Percentiles rank a stretch among this genome's conserved stretches.
phyloP scores from a whole-genome alignment of 2,797 vertebrate species.

The Heteromormyrus szaboi region DNA sequence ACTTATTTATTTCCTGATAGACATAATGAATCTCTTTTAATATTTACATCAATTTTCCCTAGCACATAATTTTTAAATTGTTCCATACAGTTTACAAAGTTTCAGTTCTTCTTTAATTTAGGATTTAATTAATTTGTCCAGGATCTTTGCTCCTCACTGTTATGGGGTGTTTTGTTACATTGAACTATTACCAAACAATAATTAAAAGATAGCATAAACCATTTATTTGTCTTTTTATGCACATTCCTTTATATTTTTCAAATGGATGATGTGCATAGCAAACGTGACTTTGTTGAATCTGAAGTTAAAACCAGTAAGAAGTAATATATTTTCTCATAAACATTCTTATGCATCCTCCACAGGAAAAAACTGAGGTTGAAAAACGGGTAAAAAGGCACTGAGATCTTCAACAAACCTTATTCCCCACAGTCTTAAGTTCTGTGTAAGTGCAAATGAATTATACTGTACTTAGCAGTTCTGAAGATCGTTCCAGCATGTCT shows the following conservation, averaged over 20 bases:
- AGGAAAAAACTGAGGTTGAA: neutral
- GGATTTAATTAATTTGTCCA: slow-evolving; percentile 51
- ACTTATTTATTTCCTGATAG: slow-evolving; percentile 22
- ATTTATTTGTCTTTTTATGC: slow-evolving; percentile 43
- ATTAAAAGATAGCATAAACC: slow-evolving; percentile 56
- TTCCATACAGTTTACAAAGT: slow-evolving; percentile 29
- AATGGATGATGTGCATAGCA: slow-evolving; percentile 26
- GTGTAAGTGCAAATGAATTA: neutral
- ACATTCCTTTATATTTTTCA: slow-evolving; percentile 28
- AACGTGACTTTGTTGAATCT: slow-evolving; percentile 29
- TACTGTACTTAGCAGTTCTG: neutral
- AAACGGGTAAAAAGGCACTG: neutral
- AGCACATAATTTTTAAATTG: slow-evolving; percentile 15
- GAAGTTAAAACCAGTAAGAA: neutral
- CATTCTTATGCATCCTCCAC: neutral
- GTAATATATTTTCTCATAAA: slow-evolving; percentile 9
- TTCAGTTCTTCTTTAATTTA: slow-evolving; percentile 36
- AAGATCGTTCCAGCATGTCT: neutral
- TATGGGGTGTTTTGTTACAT: slow-evolving; percentile 39
- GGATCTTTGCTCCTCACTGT: slow-evolving; percentile 50
- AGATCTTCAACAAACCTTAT: neutral
- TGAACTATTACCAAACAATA: slow-evolving; percentile 39
- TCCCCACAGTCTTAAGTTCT: neutral
- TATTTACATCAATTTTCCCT: slow-evolving; percentile 20
- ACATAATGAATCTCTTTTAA: slow-evolving; percentile 32